These are phyloP conservation scores for Emesis furor DNA, from an alignment of 2,888 invertebrate genomes.

Conservation along the genomic window DNA sequence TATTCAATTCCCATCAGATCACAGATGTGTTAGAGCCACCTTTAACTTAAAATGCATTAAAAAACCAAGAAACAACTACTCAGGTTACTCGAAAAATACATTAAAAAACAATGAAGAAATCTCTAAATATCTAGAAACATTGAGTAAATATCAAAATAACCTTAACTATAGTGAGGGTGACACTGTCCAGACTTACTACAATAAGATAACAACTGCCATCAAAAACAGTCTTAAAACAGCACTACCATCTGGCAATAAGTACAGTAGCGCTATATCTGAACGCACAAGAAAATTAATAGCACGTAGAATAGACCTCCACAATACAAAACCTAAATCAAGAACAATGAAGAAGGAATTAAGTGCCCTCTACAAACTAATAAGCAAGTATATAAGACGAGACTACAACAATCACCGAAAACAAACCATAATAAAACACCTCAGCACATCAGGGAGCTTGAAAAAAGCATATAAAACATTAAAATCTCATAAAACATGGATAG, in stretches of 20 bases:
- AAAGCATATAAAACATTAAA: background rate
- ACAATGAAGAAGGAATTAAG: slow-evolving; percentile 34
- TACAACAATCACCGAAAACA: slow-evolving; percentile 5
- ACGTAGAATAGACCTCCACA: slow-evolving; percentile 26
- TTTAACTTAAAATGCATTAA: slow-evolving; percentile 14
- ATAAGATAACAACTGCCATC: background rate
- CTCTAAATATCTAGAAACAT: background rate
- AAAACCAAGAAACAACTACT: background rate
- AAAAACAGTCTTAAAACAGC: background rate
- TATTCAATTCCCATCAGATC: slow-evolving; percentile 36
- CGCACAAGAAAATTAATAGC: background rate
- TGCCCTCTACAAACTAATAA: background rate
- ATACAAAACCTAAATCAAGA: slow-evolving; percentile 33
- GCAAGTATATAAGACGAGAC: slow-evolving; percentile 11
- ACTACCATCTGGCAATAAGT: no score
- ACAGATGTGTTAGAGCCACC: slow-evolving; percentile 42
- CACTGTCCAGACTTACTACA: background rate
- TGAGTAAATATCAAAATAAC: no score
- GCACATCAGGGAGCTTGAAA: background rate
- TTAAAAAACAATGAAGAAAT: background rate
- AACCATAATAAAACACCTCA: slow-evolving; percentile 30
- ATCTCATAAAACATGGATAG: background rate
- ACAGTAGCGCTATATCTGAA: background rate
- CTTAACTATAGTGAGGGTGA: background rate
- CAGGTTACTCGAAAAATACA: background rate